Conservation (phyloP, 1,140 invertebrate species). For the Eupristina koningsbergeri region DNA sequence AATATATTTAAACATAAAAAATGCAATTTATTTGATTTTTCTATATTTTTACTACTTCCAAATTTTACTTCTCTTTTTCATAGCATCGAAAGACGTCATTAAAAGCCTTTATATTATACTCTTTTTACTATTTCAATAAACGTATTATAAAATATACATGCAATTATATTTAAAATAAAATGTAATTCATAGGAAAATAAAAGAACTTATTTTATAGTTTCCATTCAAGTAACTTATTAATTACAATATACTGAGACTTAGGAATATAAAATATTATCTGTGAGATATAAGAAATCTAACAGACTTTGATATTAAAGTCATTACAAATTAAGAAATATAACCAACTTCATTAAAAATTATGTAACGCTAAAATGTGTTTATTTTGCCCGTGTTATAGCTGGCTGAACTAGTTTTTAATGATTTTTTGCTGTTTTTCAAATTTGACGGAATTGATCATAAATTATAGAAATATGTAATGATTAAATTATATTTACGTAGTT, state of each 20-base stretch:
- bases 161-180: background rate
- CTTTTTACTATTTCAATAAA: background rate
- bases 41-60: background rate
- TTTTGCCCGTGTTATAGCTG: background rate
- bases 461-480: background rate
- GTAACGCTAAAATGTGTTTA: background rate
- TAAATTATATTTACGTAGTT: background rate
- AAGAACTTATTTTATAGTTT: background rate
- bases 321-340: background rate
- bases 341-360: background rate
- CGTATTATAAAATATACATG: background rate
- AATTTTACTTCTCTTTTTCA: background rate
- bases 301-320: background rate
- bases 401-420: too few relatives aligned
- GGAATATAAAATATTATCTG: background rate
- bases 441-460: background rate
- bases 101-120: background rate
- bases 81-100: background rate
- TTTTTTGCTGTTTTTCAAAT: too few relatives aligned
- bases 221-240: background rate
- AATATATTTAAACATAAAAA: background rate
- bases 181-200: background rate
- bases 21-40: background rate
- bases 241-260: background rate
- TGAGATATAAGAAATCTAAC: background rate